Base-by-base conservation (phyloP, 2,797 vertebrate genomes). In the Psittacula echo region DNA sequence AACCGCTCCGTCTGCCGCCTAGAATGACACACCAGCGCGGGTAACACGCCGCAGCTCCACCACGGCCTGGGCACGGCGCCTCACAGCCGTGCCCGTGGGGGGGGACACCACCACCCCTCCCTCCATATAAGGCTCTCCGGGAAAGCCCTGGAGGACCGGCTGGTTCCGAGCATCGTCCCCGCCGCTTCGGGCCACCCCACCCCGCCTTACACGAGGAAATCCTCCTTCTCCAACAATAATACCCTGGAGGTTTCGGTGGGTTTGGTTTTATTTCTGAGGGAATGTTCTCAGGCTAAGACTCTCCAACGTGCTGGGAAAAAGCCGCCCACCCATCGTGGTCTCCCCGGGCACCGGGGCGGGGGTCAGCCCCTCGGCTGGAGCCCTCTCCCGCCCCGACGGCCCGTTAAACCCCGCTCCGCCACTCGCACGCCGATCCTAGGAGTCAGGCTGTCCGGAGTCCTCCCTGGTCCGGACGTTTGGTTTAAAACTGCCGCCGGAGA, bases 401-500 rank as follows among this genome's bases (percentile, higher is more conserved):
- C 44, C 41, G 0, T 22, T 13, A 48, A 30, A 47, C 15, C 11
- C 20, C 30, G 23, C 42, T 26, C 47, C 16, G 24, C 42, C 62
- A 22, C 30, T 30, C 47, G 11, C 60, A 24, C 9, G 27, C 85
- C 73, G 74, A 27, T 78, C 70, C 93, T 30, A 50, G 90, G 65
- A 61, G 65, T 5, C 68, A 21, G 80, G 61, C 74, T 32, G 64
- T 30, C 67, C 17, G 27, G 75, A 81, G 42, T 53, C 26, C 65
- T 65, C 53, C 48, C 47, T 74, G 66, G 58, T 93, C 71, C 58
- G 7, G 62, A 16, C 32, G 8, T 90, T 93, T 95, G 87, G 93
- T 89, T 94, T 93, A 95, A 95, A 97, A 68, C 68, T 86, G 86
- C 82, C 87, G 90, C 75, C 15, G 61, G 94, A 95, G 90, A 91